Percentiles rank a stretch among this genome's conserved stretches.
Evolutionary conservation across 1,140 invertebrate species (phyloP).

Genomic region (Halictus rubicundus): DNA sequence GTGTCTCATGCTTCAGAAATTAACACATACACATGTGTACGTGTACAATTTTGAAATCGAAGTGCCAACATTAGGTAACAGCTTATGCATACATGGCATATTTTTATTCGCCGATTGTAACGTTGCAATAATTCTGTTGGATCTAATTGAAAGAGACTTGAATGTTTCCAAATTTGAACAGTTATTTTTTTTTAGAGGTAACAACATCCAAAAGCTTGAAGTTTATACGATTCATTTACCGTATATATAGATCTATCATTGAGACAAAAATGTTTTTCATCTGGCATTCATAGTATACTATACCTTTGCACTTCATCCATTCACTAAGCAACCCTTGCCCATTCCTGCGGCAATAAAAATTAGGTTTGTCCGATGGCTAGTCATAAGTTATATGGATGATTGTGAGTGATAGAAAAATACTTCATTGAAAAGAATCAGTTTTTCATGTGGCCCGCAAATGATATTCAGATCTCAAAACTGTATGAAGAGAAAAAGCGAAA

Average conservation of each 20-base stretch:
- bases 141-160: not conserved
- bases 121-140: constrained; percentile 2
- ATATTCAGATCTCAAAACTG: constrained; percentile 13
- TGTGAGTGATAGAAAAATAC: constrained; percentile 17
- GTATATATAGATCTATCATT: constrained; percentile 21
- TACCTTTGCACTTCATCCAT: constrained; percentile 42
- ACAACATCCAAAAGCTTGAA: constrained; percentile 7
- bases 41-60: constrained; percentile 10
- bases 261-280: constrained; percentile 29
- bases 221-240: constrained; percentile 8
- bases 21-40: not conserved
- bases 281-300: constrained; percentile 31
- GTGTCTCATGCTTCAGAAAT: constrained; percentile 1
- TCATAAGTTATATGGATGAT: constrained; percentile 16
- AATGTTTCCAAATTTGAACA: constrained; percentile 19
- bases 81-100: not conserved
- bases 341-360: constrained; percentile 10
- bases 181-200: constrained; percentile 14
- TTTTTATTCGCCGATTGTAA: not conserved
- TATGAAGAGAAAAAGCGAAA: constrained; percentile 15
- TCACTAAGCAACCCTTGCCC: constrained; percentile 15
- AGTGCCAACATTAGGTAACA: not conserved
- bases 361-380: constrained; percentile 26
- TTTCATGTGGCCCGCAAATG: constrained; percentile 23
- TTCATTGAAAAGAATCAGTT: constrained; percentile 10